phyloP scores from a whole-genome alignment of 2,888 invertebrate species.

The Napeogenes inachia region DNA sequence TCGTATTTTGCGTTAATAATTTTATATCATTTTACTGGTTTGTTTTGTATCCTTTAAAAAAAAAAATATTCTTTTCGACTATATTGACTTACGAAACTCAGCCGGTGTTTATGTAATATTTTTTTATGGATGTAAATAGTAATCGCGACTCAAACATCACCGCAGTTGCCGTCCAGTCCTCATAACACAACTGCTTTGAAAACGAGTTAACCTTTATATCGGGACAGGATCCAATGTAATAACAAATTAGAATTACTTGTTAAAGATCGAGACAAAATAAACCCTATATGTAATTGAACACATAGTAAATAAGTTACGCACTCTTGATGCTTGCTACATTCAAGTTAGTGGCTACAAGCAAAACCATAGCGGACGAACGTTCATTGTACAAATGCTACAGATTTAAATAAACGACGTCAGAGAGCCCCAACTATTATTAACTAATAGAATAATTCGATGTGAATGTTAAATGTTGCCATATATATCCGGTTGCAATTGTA shows the following conservation, averaged over 20 bases:
- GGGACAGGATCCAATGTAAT: conserved; percentile 7
- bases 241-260: conserved; percentile 13
- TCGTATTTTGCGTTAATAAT: background rate
- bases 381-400: conserved; percentile 9
- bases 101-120: too few relatives aligned
- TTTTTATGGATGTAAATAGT: too few relatives aligned
- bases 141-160: too few relatives aligned
- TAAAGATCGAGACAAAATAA: conserved; percentile 14
- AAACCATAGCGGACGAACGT: conserved; percentile 8
- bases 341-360: conserved; percentile 11
- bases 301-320: conserved; percentile 3
- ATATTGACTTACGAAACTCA: too few relatives aligned
- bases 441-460: conserved; percentile 28
- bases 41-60: too few relatives aligned
- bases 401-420: background rate
- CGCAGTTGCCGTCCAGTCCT: too few relatives aligned
- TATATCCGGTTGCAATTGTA: conserved; percentile 27
- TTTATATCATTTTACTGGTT: too few relatives aligned
- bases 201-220: background rate
- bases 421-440: conserved; percentile 10
- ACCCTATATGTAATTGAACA: conserved; percentile 1
- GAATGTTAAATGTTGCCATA: conserved; percentile 31
- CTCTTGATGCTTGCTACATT: conserved; percentile 18
- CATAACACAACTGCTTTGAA: too few relatives aligned
- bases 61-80: too few relatives aligned